Base-by-base conservation (phyloP, 1,140 invertebrate genomes). In the Aphis gossypii region DNA sequence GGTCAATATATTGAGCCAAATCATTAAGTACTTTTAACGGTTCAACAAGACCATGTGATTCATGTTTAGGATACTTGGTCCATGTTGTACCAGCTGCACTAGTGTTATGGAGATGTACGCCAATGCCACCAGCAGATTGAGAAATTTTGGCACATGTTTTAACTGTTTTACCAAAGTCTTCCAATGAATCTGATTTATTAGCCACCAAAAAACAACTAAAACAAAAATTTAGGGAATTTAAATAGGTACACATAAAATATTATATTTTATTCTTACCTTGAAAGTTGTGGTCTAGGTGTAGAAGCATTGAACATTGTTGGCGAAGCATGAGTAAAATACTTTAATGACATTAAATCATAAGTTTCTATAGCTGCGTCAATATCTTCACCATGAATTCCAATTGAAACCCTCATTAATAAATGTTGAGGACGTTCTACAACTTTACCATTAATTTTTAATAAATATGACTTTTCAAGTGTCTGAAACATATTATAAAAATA, bases 21-120 rank as follows among this genome's bases (percentile, higher is more conserved):
- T 99, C 99, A 95, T 99, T 99, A 95, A 97, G 99, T 0, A 99
- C 98, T 94, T 98, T 95, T 20, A 99, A 95, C 98, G 99, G 99
- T 1, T 99, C 99, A 60, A 99, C 97, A n/a, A 99, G 95, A 14
- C 99, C 99, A 96, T 99, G 99, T 0, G 99, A 99, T 93, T 93
- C 30, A 41, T 56, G 82, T 93, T 93, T 93, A 44, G 92, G 92
- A 84, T 93, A 93, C n/a, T 82, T 84, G 30, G 97, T 96, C 60
- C 99, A 99, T 96, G 99, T 99, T 23, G 99, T 99, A 51, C 99
- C 99, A 94, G 97, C 97, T 95, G 99, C 99, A 89, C 97, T 97
- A 46, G 97, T 97, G 18, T 99, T 99, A 95, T 99, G 99, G 2
- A 99, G 97, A 96, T 99, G 99, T 0, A 99, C 95, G 0, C 99